phyloP scores from a whole-genome alignment of 2,113 vertebrate genomes.

The Manacus vitellinus region DNA sequence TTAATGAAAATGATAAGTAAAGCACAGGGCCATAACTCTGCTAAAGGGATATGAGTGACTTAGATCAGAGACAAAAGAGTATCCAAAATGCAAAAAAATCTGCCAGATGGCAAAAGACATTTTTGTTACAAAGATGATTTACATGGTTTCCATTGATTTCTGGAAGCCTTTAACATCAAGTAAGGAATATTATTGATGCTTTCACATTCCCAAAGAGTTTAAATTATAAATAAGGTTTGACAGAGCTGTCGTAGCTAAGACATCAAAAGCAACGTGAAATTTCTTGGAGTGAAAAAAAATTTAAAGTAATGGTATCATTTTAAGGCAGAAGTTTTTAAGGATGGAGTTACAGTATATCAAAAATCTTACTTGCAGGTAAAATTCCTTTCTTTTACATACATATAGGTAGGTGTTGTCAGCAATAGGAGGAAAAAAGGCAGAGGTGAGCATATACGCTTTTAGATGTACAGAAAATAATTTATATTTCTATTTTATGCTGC shows the following conservation, averaged over 20 bases:
- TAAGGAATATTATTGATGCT: not conserved
- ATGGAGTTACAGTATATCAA: not conserved
- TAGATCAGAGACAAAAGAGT: not conserved
- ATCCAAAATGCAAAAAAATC: not conserved
- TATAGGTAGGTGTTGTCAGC: not conserved
- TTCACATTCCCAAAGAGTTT: not conserved
- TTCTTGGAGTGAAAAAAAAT: not conserved
- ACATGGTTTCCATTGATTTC: not conserved
- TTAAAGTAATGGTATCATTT: not conserved
- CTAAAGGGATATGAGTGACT: not conserved
- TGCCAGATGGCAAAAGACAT: not conserved
- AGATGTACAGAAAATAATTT: not conserved
- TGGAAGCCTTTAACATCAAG: not conserved
- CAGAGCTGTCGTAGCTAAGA: not conserved
- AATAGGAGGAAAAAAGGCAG: not conserved
- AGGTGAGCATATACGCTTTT: not conserved
- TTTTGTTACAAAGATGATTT: not conserved
- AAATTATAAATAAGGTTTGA: not conserved
- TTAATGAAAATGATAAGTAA: not conserved
- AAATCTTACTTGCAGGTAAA: not conserved
- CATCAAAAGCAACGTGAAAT: not conserved
- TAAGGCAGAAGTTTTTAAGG: not conserved
- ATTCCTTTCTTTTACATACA: not conserved
- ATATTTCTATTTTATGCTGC: not conserved
- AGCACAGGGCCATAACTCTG: not conserved